Evolutionary conservation across 2,113 vertebrate species (phyloP).

Genomic region (Dicaeum eximium): DNA sequence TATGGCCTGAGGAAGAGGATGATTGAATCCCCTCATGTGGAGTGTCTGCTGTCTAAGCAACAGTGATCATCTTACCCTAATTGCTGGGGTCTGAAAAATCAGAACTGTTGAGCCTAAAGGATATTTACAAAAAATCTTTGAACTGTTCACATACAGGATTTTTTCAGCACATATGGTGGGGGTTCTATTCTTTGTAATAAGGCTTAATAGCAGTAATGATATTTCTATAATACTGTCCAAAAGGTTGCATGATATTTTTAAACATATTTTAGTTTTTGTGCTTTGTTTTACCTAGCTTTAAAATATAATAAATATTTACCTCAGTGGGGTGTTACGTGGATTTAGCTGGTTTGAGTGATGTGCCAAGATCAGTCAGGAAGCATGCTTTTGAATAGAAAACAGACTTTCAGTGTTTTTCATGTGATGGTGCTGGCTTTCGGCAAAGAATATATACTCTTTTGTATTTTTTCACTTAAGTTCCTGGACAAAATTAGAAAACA

Average conservation of each 20-base stretch:
- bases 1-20: background rate
- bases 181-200: background rate
- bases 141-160: background rate
- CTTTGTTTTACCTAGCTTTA: background rate
- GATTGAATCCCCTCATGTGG: background rate
- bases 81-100: background rate
- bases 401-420: background rate
- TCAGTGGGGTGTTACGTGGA: background rate
- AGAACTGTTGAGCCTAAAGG: background rate
- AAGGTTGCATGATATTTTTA: background rate
- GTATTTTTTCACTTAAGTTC: background rate
- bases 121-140: background rate
- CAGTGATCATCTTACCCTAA: background rate
- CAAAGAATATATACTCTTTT: background rate
- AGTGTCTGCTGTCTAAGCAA: background rate
- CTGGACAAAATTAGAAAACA: background rate
- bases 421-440: background rate
- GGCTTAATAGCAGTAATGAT: background rate
- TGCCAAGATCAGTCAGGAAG: slow-evolving; percentile 19
- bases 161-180: background rate
- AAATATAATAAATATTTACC: slow-evolving; percentile 38
- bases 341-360: background rate
- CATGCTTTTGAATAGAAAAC: slow-evolving; percentile 3
- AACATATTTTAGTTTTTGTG: background rate
- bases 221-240: background rate